A percentile compares a stretch with the other conserved stretches of the same genome.
Evolutionary conservation across 2,113 vertebrate species (phyloP).

Genomic region (Myotis yumanensis): DNA sequence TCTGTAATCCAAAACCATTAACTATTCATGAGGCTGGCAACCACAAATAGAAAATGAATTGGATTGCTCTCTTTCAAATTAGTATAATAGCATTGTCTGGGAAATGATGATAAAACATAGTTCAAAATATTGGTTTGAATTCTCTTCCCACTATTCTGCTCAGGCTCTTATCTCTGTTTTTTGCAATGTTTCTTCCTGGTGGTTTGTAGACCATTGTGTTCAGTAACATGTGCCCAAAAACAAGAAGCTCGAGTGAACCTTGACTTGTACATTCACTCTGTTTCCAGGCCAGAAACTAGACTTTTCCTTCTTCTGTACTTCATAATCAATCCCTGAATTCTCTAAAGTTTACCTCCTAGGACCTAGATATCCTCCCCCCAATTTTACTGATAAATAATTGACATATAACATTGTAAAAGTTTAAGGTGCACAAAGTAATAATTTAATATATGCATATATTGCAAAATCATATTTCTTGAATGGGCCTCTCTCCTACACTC

Average conservation of each 20-base stretch:
- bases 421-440: neutral
- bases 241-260: neutral
- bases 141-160: conserved; percentile 65
- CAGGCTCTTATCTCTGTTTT: conserved; percentile 33
- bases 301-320: neutral
- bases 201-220: neutral
- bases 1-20: conserved; percentile 68
- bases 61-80: conserved; percentile 60
- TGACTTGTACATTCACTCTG: neutral
- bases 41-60: conserved; percentile 75
- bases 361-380: neutral
- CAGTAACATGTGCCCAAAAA: neutral
- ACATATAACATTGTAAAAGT: neutral
- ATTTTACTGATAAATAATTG: neutral
- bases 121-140: conserved; percentile 66
- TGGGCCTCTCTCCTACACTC: neutral
- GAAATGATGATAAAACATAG: conserved; percentile 62
- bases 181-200: conserved; percentile 50
- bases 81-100: conserved; percentile 71
- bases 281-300: neutral
- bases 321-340: neutral
- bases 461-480: neutral
- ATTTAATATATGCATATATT: neutral
- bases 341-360: neutral
- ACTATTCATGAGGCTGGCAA: conserved; percentile 76